A percentile compares a stretch with the other conserved stretches of the same genome.
phyloP scores from a whole-genome alignment of 23 tunicate species.

The Styela clava region DNA sequence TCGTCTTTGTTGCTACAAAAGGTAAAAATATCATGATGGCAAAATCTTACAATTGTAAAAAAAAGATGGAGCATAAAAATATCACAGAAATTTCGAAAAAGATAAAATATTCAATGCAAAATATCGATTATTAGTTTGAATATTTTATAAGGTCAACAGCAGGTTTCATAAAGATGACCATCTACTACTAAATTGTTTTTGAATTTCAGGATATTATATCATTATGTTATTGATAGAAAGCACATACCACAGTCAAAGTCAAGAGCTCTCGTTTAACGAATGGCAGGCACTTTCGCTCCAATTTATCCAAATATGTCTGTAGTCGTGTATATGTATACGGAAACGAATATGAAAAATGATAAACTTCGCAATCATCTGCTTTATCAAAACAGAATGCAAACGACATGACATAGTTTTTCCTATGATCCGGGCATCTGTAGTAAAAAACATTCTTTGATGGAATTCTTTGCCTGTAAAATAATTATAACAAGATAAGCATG shows the following conservation, averaged over 20 bases:
- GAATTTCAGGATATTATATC: too few species aligned
- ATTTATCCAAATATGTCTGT: constrained; percentile 61
- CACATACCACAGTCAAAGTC: constrained; percentile 79
- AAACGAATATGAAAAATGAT: constrained; percentile 86
- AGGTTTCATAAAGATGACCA: too few species aligned
- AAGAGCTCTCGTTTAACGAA: constrained; percentile 78
- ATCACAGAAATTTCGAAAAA: background rate
- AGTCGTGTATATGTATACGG: constrained; percentile 87
- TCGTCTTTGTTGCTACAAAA: constrained; percentile 79
- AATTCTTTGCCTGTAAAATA: constrained; percentile 76
- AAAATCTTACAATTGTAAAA: background rate
- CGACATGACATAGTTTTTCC: constrained; percentile 96
- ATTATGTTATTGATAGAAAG: too few species aligned
- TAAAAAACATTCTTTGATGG: constrained; percentile 93
- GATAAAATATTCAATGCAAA: background rate
- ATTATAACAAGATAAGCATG: too few species aligned
- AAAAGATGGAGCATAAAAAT: background rate
- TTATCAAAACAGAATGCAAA: constrained; percentile 94
- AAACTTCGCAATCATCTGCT: constrained; percentile 82
- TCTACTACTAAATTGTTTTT: too few species aligned
- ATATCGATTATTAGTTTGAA: background rate
- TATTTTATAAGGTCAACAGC: background rate
- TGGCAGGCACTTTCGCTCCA: constrained; percentile 58
- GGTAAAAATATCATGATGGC: background rate
- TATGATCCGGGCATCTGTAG: constrained; percentile 91